phyloP scores from a whole-genome alignment of 2,888 invertebrate species.

The Drosophila longiperda region DNA sequence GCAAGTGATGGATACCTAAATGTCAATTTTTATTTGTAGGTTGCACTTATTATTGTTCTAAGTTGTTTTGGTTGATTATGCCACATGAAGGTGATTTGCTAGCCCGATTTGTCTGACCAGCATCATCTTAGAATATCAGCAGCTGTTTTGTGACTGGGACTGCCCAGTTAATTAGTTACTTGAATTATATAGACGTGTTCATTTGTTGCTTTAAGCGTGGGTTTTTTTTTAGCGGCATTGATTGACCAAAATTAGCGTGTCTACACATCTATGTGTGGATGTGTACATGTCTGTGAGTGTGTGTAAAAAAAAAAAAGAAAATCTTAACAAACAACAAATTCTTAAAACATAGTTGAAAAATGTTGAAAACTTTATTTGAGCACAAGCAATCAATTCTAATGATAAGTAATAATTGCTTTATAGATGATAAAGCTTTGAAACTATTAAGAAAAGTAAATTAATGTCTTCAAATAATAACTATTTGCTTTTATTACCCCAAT shows the following conservation, averaged over 20 bases:
- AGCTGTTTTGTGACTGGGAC: conserved; percentile 40
- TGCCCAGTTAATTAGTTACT: conserved; percentile 64
- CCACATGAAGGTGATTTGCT: conserved; percentile 56
- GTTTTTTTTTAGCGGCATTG: conserved; percentile 64
- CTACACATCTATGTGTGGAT: conserved; percentile 1
- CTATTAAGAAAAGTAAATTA: not conserved
- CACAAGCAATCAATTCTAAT: not conserved
- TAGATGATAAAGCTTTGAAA: not conserved
- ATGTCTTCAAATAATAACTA: not conserved
- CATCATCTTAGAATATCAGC: conserved; percentile 38
- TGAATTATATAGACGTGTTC: conserved; percentile 47
- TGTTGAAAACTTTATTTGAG: not conserved
- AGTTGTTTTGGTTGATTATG: conserved; percentile 20
- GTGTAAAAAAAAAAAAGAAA: not conserved
- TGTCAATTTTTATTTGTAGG: conserved; percentile 20
- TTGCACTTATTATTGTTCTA: not conserved
- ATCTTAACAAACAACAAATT: not conserved
- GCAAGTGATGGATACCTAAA: conserved; percentile 43
- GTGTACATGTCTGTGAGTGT: conserved; percentile 7
- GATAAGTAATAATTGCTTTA: not conserved
- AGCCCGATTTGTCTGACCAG: conserved; percentile 40
- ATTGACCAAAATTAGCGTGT: conserved; percentile 72
- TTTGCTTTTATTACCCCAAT: not conserved
- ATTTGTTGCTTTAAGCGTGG: conserved; percentile 48
- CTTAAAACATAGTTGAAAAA: not conserved